These are phyloP conservation scores for Brachyptera risi DNA, from an alignment of 2,888 invertebrate genomes.

Conservation along the genomic window DNA sequence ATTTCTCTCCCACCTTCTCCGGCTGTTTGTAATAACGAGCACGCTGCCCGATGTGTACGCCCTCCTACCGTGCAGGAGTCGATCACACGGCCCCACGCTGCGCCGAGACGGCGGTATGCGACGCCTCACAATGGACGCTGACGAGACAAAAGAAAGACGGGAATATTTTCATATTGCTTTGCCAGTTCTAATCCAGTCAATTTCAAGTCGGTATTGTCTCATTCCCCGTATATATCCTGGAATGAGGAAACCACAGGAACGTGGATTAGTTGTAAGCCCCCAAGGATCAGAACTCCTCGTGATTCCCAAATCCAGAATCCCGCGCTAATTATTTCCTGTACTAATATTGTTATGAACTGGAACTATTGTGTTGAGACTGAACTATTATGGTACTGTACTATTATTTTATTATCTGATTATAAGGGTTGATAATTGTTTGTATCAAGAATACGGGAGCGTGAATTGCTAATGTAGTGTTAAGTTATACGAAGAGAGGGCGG, in stretches of 20 bases:
- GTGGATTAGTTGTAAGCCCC: background rate
- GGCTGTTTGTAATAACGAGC: slow-evolving; percentile 10
- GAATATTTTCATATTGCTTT: too few species aligned
- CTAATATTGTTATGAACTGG: background rate
- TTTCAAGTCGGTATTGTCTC: background rate
- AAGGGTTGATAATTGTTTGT: background rate
- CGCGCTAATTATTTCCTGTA: background rate
- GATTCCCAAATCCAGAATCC: background rate
- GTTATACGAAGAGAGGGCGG: background rate
- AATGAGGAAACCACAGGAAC: slow-evolving; percentile 3
- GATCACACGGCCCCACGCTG: slow-evolving; percentile 5
- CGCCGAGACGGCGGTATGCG: background rate
- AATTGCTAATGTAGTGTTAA: slow-evolving; percentile 8
- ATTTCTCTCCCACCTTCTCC: background rate
- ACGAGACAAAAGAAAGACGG: slow-evolving; percentile 8
- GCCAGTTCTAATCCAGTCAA: background rate
- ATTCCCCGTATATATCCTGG: slow-evolving; percentile 1
- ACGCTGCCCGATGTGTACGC: background rate
- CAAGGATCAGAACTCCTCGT: slow-evolving; percentile 2
- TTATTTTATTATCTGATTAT: background rate
- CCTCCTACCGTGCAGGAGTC: background rate
- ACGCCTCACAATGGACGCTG: background rate
- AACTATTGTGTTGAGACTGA: background rate
- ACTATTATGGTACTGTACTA: background rate
- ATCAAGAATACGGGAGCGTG: slow-evolving; percentile 1